Evolutionary conservation across 2,113 vertebrate species (phyloP).

Genomic region (Ursus arctos): DNA sequence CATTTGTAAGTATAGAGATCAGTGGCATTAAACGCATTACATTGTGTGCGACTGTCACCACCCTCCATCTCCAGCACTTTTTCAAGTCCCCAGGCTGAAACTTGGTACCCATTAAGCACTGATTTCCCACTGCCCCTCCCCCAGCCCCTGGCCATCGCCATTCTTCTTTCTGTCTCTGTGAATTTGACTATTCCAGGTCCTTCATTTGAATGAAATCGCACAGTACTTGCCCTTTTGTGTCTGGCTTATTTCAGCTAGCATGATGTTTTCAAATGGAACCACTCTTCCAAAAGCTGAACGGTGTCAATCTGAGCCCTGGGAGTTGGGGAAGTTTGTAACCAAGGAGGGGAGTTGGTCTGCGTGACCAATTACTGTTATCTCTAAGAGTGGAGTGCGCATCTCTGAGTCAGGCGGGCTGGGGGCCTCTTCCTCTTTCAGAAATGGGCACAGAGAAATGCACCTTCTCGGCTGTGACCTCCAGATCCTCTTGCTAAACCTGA

Average conservation of each 20-base stretch:
- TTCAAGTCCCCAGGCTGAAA: neutral
- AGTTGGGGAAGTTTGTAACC: no score
- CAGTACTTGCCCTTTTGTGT: neutral
- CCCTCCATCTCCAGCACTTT: neutral
- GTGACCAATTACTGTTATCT: neutral
- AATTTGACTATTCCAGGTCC: neutral
- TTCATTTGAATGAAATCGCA: neutral
- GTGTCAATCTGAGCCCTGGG: neutral
- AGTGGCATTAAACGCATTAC: neutral
- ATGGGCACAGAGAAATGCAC: neutral
- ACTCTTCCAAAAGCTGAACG: neutral
- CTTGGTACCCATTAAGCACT: neutral
- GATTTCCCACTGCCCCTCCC: neutral
- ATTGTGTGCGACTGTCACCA: neutral
- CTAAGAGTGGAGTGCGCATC: neutral
- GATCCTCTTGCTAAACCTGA: neutral
- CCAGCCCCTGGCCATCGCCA: no score
- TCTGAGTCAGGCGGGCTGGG: neutral
- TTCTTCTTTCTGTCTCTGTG: neutral
- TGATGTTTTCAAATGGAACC: neutral
- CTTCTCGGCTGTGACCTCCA: neutral
- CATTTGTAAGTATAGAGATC: neutral
- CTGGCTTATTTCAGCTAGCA: neutral
- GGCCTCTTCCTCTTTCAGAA: neutral
- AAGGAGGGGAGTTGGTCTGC: neutral